A percentile compares a stretch with the other conserved stretches of the same genome.
Conservation (phyloP, 1,140 invertebrate genomes). For the Meloidogyne hapla region DNA sequence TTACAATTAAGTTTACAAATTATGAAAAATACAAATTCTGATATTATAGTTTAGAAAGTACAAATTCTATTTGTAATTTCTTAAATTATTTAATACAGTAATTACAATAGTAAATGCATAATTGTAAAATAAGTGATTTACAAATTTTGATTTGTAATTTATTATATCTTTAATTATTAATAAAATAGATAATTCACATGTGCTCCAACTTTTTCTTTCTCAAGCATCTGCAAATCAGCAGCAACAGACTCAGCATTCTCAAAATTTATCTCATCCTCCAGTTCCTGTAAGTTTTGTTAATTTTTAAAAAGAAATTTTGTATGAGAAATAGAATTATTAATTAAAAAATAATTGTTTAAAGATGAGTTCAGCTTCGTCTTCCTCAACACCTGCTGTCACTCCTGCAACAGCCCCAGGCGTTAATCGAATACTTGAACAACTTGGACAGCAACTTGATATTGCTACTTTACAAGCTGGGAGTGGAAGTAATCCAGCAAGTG, state of each 20-base stretch:
- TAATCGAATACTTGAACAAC: conserved; percentile 1
- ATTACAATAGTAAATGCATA: too few relatives aligned
- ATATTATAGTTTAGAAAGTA: too few relatives aligned
- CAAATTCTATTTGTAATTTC: background rate
- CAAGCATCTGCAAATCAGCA: conserved; percentile 6
- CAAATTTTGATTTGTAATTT: background rate
- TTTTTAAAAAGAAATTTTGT: background rate
- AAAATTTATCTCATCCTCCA: conserved; percentile 1
- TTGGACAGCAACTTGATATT: conserved; percentile 1
- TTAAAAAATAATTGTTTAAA: too few relatives aligned
- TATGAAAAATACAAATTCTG: background rate
- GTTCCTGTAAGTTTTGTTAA: background rate
- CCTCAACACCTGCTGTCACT: conserved; percentile 9
- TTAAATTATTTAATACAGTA: too few relatives aligned
- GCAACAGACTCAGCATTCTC: conserved; percentile 11
- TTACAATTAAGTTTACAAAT: too few relatives aligned
- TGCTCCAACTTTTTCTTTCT: conserved; percentile 26
- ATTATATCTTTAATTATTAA: background rate
- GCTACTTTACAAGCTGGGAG: background rate
- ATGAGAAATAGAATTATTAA: too few relatives aligned
- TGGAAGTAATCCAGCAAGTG: background rate
- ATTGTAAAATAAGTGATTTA: background rate
- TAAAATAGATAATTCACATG: conserved; percentile 19
- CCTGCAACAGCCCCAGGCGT: background rate
- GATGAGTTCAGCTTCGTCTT: conserved; percentile 1